Evolutionary conservation across 2,113 vertebrate species (phyloP).

Genomic region (Psilopsiagon aurifrons): DNA sequence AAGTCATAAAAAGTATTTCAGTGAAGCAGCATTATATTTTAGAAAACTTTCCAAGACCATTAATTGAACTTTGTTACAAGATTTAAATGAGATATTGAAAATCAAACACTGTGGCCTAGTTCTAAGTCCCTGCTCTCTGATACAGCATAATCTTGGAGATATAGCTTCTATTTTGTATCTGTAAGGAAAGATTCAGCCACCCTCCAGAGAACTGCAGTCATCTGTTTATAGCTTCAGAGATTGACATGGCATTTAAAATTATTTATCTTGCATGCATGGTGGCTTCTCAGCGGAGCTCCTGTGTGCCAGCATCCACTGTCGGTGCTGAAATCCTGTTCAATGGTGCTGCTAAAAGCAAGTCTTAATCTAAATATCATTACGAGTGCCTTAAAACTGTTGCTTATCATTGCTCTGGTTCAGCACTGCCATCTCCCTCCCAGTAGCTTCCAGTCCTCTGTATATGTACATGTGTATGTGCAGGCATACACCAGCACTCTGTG

Average conservation of each 20-base stretch:
- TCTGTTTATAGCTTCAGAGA: neutral
- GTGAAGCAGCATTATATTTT: neutral
- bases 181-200: neutral
- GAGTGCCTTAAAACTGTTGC: neutral
- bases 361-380: neutral
- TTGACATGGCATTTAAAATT: neutral
- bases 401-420: neutral
- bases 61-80: constrained; percentile 30
- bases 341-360: neutral
- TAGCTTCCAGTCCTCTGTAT: neutral
- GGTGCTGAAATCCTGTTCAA: fast-evolving
- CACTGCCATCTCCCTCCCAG: neutral
- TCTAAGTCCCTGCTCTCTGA: constrained; percentile 4
- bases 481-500: neutral
- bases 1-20: neutral
- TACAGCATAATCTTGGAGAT: neutral
- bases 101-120: neutral
- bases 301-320: neutral
- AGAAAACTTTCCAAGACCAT: neutral
- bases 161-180: neutral
- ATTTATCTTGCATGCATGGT: fast-evolving
- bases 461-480: too few relatives aligned
- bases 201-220: neutral
- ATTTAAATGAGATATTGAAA: constrained; percentile 61
- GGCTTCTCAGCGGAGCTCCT: fast-evolving